A percentile compares a stretch with the other conserved stretches of the same genome.
Evolutionary conservation across 1,140 invertebrate genomes (phyloP).

Genomic region (Drosophila tropicalis): DNA sequence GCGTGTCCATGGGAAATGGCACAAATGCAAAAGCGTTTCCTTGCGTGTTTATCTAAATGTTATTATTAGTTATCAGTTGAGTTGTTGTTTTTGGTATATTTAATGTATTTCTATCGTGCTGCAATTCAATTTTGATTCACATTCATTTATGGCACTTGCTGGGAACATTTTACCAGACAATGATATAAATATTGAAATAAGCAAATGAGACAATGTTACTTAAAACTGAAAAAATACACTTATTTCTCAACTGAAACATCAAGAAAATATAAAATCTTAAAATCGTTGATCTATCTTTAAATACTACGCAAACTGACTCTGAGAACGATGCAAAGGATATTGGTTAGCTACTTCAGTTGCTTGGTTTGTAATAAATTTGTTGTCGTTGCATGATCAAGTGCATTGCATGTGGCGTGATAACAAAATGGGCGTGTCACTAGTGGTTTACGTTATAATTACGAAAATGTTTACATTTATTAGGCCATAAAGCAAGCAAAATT

Average conservation of each 20-base stretch:
- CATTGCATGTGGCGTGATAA: slow-evolving; percentile 32
- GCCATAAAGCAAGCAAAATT: slow-evolving; percentile 51
- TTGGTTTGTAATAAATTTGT: background rate
- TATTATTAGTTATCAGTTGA: slow-evolving; percentile 74
- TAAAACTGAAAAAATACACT: slow-evolving; percentile 41
- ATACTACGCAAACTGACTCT: too few relatives aligned
- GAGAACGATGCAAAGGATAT: too few relatives aligned
- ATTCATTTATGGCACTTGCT: slow-evolving; percentile 27
- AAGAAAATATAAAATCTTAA: too few relatives aligned
- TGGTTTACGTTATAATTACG: slow-evolving; percentile 64
- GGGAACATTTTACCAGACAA: slow-evolving; percentile 61
- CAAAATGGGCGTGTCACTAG: slow-evolving; percentile 43
- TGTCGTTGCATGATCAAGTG: slow-evolving; percentile 17
- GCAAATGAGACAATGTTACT: slow-evolving; percentile 55
- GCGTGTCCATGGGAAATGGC: slow-evolving; percentile 39
- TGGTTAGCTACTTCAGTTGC: too few relatives aligned
- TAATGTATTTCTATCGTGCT: slow-evolving; percentile 68
- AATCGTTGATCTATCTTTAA: too few relatives aligned
- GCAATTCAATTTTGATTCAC: slow-evolving; percentile 51
- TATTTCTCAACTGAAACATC: slow-evolving; percentile 36
- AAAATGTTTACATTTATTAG: slow-evolving; percentile 64
- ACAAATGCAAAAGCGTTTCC: slow-evolving; percentile 71
- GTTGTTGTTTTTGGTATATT: slow-evolving; percentile 42
- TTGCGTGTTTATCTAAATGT: slow-evolving; percentile 74
- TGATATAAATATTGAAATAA: slow-evolving; percentile 24